Base-by-base conservation (phyloP, 2,113 vertebrate genomes). In the Acinonyx jubatus region DNA sequence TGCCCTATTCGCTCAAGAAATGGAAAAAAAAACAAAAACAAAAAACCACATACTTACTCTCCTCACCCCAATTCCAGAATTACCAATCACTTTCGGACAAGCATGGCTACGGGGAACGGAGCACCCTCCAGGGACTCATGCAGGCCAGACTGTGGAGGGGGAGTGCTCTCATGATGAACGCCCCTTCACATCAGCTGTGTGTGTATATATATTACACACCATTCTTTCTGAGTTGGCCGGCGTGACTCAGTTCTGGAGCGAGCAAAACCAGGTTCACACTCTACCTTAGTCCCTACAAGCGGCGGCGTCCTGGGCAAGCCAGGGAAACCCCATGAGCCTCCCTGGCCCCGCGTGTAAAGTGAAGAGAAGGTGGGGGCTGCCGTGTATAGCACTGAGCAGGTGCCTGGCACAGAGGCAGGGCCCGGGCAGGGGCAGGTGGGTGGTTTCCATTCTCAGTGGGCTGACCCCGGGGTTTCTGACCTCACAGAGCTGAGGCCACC, bases 151-250 rank as follows among this genome's bases (percentile, higher is more conserved):
- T 52, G 14, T 1, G 11, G 0, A 48, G 2, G 11, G 66, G 33
- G 23, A 63, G 33, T 0, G 0, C 36, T 23, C 45, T 50, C 66
- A 1, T 1, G 12, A n/a, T 52, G 48, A 52, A 73, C 23, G 2
- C 1, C 52, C 66, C 18, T 50, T 25, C 41, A 55, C 41, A 41
- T 74, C 12, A 0, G 76, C 25, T 74, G 71, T 14, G 65, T 16
- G 29, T 7, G 45, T 27, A 2, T 12, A 31, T 5, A 31, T 10
- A 23, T n/a, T 18, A 57, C 55, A 57, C 55, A 5, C 23, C 66
- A n/a, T 38, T 83, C 41, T 82, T 23, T 61, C 66, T 41, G 41
- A 31, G 12, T 50, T 38, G 9, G 23, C 15, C 33, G 52, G 41
- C 48, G 4, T 65, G 41, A 89, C 1, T 45, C 61, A 55, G 57